A percentile compares a stretch with the other conserved stretches of the same genome.
Evolutionary conservation across 2,797 vertebrate genomes (phyloP).

Genomic region (Acrossocheilus fasciatus): DNA sequence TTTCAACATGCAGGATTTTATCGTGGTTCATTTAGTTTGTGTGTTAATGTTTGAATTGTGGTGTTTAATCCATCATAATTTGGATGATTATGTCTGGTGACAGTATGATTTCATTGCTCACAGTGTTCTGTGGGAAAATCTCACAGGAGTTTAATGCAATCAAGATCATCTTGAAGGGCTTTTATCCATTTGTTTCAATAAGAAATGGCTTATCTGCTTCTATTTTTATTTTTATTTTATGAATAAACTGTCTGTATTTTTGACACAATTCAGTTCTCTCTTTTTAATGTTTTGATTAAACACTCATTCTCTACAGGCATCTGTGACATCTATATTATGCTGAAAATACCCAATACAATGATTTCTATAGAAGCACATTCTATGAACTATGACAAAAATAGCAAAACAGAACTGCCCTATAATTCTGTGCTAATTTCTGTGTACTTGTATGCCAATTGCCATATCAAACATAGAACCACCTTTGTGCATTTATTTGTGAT

Average conservation of each 20-base stretch:
- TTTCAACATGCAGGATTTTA: neutral
- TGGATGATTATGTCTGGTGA: neutral
- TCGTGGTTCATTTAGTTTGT: neutral
- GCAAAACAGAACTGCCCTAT: neutral
- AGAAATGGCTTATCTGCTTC: conserved; percentile 1
- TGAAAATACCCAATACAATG: neutral
- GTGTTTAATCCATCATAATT: neutral
- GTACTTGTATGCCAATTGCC: neutral
- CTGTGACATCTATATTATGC: neutral
- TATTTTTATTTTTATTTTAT: neutral
- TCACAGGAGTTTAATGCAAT: neutral
- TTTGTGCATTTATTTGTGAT: conserved; percentile 1
- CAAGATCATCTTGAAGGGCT: neutral
- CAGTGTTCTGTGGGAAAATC: neutral
- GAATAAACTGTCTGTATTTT: conserved; percentile 15
- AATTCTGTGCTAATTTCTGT: neutral
- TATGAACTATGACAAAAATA: neutral
- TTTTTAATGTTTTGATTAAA: neutral
- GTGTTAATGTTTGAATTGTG: neutral
- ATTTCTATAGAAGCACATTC: neutral
- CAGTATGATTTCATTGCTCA: neutral
- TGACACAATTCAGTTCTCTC: neutral
- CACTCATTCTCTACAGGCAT: neutral
- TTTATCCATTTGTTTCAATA: neutral
- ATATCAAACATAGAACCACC: neutral